phyloP scores from a whole-genome alignment of 2,113 vertebrate species.

The Nipponia nippon region DNA sequence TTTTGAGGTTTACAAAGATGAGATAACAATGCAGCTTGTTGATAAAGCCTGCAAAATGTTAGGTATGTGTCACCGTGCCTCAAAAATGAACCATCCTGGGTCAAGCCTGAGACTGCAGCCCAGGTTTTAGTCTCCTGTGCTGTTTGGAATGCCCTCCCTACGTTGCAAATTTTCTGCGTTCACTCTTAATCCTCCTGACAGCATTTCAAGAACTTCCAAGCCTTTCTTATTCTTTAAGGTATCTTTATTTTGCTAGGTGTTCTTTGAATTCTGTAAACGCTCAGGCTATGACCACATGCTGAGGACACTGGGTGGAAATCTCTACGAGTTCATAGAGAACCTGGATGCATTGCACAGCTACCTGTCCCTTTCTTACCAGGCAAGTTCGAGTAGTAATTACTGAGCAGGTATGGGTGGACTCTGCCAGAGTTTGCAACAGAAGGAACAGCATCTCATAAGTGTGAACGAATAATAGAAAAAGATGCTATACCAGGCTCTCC shows the following conservation, averaged over 20 bases:
- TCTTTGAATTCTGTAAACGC: constrained; percentile 81
- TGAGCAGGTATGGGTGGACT: neutral
- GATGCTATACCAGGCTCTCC: neutral
- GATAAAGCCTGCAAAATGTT: constrained; percentile 77
- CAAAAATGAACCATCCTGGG: neutral
- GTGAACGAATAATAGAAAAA: neutral
- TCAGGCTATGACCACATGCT: constrained; percentile 84
- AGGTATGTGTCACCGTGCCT: constrained; percentile 45
- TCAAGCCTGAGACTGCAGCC: neutral
- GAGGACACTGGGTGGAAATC: constrained; percentile 79
- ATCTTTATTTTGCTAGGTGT: constrained; percentile 65
- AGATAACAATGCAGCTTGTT: constrained; percentile 74
- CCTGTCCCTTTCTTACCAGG: constrained; percentile 82
- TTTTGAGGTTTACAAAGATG: constrained; percentile 77
- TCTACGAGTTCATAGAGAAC: constrained; percentile 82
- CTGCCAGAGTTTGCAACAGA: neutral
- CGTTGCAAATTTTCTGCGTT: neutral
- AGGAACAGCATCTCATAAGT: neutral
- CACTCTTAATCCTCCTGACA: neutral
- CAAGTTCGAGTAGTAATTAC: neutral
- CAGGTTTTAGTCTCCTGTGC: neutral
- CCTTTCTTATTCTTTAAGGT: neutral
- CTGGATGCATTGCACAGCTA: constrained; percentile 81
- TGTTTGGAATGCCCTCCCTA: neutral
- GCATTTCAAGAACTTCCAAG: neutral